Conservation (phyloP, 2,797 vertebrate genomes). For the Prunella strophiata region DNA sequence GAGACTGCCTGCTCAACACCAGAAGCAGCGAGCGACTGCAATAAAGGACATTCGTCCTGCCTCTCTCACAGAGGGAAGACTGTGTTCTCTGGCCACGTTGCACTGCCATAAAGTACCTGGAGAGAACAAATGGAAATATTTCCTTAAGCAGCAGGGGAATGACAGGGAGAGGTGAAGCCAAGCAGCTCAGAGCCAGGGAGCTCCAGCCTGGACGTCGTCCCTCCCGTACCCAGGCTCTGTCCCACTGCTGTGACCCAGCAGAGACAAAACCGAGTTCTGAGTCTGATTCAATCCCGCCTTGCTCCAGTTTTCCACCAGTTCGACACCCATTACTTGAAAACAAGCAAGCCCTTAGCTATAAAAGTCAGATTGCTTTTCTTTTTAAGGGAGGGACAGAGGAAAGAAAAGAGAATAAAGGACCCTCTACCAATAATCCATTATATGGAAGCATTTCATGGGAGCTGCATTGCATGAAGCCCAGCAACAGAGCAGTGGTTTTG, state of each 20-base stretch:
- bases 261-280: not conserved
- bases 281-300: not conserved
- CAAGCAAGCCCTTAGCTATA: not conserved
- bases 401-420: not conserved
- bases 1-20: not conserved
- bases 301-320: not conserved
- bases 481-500: not conserved
- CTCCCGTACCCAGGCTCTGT: not conserved
- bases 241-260: not conserved
- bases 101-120: constrained; percentile 49
- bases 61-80: not conserved
- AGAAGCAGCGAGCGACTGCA: rapidly evolving
- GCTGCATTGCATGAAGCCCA: not conserved
- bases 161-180: constrained; percentile 30
- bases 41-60: not conserved
- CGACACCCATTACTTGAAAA: not conserved
- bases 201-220: not conserved
- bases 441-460: not conserved
- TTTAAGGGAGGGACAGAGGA: not conserved
- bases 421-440: not conserved
- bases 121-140: constrained; percentile 60
- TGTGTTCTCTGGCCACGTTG: not conserved
- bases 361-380: not conserved
- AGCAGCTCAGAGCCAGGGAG: not conserved
- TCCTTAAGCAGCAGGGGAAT: not conserved